Base-by-base conservation (phyloP, 2,113 vertebrate species). In the Dicrurus megarhynchus region DNA sequence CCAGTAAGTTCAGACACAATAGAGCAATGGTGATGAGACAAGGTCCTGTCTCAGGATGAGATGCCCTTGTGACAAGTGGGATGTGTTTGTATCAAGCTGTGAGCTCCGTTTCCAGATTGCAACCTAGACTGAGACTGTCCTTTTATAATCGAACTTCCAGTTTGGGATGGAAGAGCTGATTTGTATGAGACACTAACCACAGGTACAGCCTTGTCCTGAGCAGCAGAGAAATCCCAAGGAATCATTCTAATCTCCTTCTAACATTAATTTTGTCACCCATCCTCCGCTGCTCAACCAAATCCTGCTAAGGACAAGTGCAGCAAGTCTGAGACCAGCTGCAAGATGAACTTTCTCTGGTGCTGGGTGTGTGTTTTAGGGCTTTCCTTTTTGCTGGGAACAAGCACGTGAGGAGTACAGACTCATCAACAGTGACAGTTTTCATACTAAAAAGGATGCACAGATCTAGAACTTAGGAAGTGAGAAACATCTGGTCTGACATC, bases 341-440 rank as follows among this genome's bases (percentile, higher is more conserved):
- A 64, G 78, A 44, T 41, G 21, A 78, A 32, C 24, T 55, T 86
- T 14, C 21, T 82, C 26, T 93, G 32, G 33, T 76, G 32, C 52
- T 64, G 46, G n/a, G 15, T 10, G 16, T n/a, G 59, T 50, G 19
- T 69, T 56, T 49, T 52, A 86, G 76, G 64, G 33, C 27, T 75
- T 89, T 74, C 32, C 21, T 74, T 91, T 76, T 68, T 70, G 4
- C 21, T 33, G 24, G 32, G 21, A 87, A 5, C 33, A 80, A 69
- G 50, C 18, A 37, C 0, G 0, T n/a, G 27, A 84, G 14, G 28
- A 69, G 11, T 64, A 73, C 24, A 83, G 24, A 41, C 23, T 69
- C 42, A 27, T 33, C 30, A 67, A 53, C 30, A 64, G 35, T 55
- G 55, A 13, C 30, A 41, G 39, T 60, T 90, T 80, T 75, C 63